Conservation (phyloP, 64 coral and sea anemone genomes). For the Orbicella faveolata region DNA sequence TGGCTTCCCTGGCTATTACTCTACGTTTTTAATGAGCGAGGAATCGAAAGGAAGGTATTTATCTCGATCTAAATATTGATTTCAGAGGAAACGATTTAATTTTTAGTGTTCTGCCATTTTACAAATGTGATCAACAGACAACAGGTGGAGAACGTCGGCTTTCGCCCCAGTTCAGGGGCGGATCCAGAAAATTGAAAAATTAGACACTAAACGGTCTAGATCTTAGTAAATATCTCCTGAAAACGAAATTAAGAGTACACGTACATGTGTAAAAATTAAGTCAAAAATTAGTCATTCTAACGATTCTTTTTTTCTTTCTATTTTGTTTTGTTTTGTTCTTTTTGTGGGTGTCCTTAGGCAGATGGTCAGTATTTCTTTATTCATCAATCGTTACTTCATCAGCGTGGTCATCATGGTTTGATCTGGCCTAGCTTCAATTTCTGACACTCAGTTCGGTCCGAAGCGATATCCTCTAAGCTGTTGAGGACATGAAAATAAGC, state of each 20-base stretch:
- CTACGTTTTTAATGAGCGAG: background rate
- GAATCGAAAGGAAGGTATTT: background rate
- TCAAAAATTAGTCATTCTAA: background rate
- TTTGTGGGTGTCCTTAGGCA: background rate
- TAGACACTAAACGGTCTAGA: background rate
- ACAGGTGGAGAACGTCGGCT: background rate
- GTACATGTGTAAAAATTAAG: background rate
- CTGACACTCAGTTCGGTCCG: background rate
- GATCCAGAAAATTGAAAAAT: background rate
- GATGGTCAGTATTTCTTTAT: background rate
- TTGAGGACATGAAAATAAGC: background rate
- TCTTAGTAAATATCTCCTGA: background rate
- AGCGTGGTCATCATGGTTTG: background rate
- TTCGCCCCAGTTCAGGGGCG: background rate
- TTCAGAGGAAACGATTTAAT: background rate
- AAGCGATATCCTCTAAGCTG: background rate
- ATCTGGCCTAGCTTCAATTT: background rate
- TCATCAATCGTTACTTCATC: background rate
- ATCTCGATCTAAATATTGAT: background rate
- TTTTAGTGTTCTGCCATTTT: background rate
- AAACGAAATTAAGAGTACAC: background rate
- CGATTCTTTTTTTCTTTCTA: background rate
- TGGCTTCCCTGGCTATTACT: background rate
- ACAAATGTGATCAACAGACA: background rate
- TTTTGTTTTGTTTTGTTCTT: background rate